Evolutionary conservation across 2,888 invertebrate species (phyloP).

Genomic region (Cartodere bifasciata): DNA sequence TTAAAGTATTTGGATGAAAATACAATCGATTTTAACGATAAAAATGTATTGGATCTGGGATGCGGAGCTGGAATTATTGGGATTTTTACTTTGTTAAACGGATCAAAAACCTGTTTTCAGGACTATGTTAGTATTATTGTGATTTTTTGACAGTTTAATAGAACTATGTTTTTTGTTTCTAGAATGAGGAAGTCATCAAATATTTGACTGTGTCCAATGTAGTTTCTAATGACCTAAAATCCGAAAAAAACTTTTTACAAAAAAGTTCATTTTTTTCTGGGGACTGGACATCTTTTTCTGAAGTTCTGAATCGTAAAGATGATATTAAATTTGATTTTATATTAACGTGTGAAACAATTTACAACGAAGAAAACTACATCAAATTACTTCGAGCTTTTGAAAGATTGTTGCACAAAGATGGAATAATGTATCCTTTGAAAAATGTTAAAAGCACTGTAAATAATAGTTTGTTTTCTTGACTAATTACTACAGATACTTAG

Average conservation of each 20-base stretch:
- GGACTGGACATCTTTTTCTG: constrained; percentile 46
- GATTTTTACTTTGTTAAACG: constrained; percentile 56
- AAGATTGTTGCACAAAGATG: constrained; percentile 45
- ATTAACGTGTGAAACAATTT: constrained; percentile 88
- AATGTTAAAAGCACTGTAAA: constrained; percentile 4
- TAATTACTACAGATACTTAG: constrained; percentile 49
- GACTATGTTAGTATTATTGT: constrained; percentile 69
- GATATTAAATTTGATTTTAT: constrained; percentile 64
- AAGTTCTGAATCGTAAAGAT: constrained; percentile 28
- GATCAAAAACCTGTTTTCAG: constrained; percentile 70
- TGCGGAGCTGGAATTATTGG: constrained; percentile 87
- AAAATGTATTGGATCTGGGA: constrained; percentile 72
- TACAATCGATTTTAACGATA: constrained; percentile 35
- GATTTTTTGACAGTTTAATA: constrained; percentile 18
- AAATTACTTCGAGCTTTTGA: constrained; percentile 62
- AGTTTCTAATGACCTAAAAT: constrained; percentile 43
- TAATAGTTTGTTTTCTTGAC: constrained; percentile 11
- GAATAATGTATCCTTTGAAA: constrained; percentile 47
- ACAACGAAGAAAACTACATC: constrained; percentile 64
- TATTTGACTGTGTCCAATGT: constrained; percentile 75
- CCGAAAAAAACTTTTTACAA: constrained; percentile 28
- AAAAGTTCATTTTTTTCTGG: constrained; percentile 50
- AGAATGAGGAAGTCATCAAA: constrained; percentile 78
- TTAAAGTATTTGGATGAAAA: constrained; percentile 46
- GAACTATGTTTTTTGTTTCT: constrained; percentile 26